Evolutionary conservation across 2,113 vertebrate species (phyloP).

Genomic region (Campylomormyrus tamandua): DNA sequence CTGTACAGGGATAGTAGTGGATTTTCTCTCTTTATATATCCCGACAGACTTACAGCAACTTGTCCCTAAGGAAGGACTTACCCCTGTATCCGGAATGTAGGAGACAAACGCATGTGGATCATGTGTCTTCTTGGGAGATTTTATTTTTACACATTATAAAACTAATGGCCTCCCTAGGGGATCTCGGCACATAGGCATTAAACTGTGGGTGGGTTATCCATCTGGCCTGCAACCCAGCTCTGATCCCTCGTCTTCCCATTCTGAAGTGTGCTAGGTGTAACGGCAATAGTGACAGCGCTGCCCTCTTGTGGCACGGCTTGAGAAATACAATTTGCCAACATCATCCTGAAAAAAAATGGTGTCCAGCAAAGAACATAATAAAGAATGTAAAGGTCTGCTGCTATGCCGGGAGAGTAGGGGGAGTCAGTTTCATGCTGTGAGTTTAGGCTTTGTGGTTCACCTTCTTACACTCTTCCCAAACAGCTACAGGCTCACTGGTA

Average conservation of each 20-base stretch:
- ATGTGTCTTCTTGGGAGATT: background rate
- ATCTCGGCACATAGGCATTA: background rate
- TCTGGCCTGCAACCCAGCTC: background rate
- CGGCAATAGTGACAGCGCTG: background rate
- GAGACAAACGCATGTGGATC: background rate
- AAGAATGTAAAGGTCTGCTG: background rate
- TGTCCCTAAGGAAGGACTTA: background rate
- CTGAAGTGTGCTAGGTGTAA: background rate
- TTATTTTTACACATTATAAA: background rate
- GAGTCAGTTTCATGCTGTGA: background rate
- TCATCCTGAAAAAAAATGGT: background rate
- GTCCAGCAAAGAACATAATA: background rate
- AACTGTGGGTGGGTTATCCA: conserved; percentile 9
- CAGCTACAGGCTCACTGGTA: background rate
- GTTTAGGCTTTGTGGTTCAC: background rate
- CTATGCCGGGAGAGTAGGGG: background rate
- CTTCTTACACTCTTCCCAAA: background rate
- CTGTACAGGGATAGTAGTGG: background rate
- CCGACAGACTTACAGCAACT: background rate
- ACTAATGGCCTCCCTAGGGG: background rate
- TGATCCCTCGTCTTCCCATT: background rate
- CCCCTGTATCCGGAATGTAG: background rate
- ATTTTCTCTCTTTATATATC: background rate
- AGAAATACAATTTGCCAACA: background rate
- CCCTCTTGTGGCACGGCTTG: conserved; percentile 4